Evolutionary conservation across 2,888 invertebrate species (phyloP).

Genomic region (Callinectes sapidus): DNA sequence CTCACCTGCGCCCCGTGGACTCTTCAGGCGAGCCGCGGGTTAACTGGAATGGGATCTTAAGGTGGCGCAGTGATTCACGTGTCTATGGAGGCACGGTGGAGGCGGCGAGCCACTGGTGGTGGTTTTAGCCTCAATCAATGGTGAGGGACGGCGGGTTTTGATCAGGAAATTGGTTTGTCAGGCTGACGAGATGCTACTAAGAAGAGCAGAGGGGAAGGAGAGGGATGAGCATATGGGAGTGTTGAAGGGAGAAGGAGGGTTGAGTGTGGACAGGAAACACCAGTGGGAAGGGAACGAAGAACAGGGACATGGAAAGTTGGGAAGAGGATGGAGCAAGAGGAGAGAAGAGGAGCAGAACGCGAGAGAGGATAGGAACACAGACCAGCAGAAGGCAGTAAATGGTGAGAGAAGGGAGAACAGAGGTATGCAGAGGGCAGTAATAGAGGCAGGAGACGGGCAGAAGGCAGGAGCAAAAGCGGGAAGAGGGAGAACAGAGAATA

Average conservation of each 20-base stretch:
- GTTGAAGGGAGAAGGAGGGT: background rate
- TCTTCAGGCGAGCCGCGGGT: conserved; percentile 29
- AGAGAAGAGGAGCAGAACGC: background rate
- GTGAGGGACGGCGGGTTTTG: background rate
- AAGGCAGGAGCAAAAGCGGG: background rate
- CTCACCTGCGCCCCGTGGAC: background rate
- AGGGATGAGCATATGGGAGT: background rate
- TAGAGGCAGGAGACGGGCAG: background rate
- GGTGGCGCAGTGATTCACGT: conserved; percentile 13
- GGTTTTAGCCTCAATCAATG: background rate
- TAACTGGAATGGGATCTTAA: conserved; percentile 31
- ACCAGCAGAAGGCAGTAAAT: background rate
- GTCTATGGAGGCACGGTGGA: background rate
- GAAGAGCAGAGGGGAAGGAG: background rate
- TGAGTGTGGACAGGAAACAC: background rate
- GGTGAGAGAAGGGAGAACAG: background rate
- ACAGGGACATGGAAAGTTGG: background rate
- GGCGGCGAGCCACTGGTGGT: background rate
- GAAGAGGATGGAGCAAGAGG: background rate
- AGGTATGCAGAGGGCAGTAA: background rate
- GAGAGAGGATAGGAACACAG: background rate
- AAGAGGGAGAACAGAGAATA: conserved; percentile 6
- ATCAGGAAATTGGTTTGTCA: conserved; percentile 16
- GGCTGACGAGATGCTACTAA: background rate
- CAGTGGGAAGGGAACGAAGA: background rate